Base-by-base conservation (phyloP, 2,113 vertebrate genomes). In the Oryzias woworae region DNA sequence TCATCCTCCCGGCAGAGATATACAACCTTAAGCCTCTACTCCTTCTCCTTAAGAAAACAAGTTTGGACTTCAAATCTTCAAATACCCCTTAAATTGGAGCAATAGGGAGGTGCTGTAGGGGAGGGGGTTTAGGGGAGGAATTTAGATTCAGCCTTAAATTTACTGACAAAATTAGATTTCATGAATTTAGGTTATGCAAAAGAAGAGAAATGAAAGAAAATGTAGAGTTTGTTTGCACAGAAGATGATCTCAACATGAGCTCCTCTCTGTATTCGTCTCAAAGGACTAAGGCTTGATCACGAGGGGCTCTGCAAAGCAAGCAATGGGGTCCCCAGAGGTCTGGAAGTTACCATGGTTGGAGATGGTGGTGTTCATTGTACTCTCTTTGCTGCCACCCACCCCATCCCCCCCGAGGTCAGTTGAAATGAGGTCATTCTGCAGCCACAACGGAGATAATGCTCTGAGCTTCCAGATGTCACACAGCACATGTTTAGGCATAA, bases 331-430 rank as follows among this genome's bases (percentile, higher is more conserved):
- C 63, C 77, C 22, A 15, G 66, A 58, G 85, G 68, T 58, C 58
- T 23, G 8, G 54, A 14, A 15, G 83, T 85, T 74, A 64, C 87
- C 69, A 74, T 68, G 79, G 74, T 71, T 48, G 73, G 71, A 47
- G 54, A 53, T 43, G 66, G 53, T 20, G 1, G 22, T 42, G 48
- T 22, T 58, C 23, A 18, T 59, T 64, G 64, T 36, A 12, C 10
- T 36, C 2, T 4, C 26, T 28, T 26, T 28, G 23, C 66, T 68
- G 48, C 48, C 53, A 65, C 55, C 20, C 45, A 17, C 42, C 28
- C 24, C 46, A 36, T 51, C 48, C 79, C 71, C 67, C 53, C 43
- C 48, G 59, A 44, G 66, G 72, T 68, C 82, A 72, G 69, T 48
- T 51, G 57, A 65, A 68, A 76, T 13, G 8, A 46, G 44, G 60